Percentiles rank a stretch among this genome's conserved stretches.
Conservation (phyloP, 2,797 vertebrate species). For the Hydrophis major region DNA sequence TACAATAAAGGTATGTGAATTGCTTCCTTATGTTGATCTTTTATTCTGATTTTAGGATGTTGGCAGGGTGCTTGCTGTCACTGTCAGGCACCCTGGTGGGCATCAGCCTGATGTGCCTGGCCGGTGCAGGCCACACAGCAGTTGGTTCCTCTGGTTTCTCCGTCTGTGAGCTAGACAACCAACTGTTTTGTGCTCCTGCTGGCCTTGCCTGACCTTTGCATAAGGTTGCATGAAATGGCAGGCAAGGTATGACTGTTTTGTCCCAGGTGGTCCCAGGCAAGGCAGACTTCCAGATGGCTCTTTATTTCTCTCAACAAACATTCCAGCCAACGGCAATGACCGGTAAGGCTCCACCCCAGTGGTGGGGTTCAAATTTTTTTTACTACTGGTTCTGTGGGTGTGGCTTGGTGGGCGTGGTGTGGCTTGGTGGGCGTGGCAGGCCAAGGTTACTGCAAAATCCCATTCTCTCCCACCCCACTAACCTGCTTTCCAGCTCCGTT, state of each 20-base stretch:
- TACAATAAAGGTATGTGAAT: neutral
- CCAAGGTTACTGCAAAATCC: too few species aligned
- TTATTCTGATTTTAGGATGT: conserved; percentile 43
- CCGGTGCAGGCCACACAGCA: conserved; percentile 28
- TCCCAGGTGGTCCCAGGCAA: too few species aligned
- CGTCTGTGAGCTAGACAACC: conserved; percentile 78
- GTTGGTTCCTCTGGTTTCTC: conserved; percentile 73
- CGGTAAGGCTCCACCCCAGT: too few species aligned
- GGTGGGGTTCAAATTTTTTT: too few species aligned
- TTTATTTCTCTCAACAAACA: too few species aligned
- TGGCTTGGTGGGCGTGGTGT: too few species aligned
- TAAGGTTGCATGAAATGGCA: conserved; percentile 79
- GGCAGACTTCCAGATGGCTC: too few species aligned
- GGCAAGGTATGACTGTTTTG: conserved; percentile 54
- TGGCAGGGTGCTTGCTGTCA: conserved; percentile 74
- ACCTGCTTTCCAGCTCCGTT: too few species aligned
- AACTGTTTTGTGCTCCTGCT: conserved; percentile 83
- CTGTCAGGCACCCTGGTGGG: conserved; percentile 77
- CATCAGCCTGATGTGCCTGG: conserved; percentile 77
- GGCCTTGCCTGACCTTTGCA: conserved; percentile 80
- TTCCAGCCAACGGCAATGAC: too few species aligned
- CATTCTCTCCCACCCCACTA: too few species aligned
- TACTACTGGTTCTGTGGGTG: too few species aligned
- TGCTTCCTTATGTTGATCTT: neutral
- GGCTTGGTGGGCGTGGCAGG: too few species aligned